Evolutionary conservation across 1,140 invertebrate genomes (phyloP), one percentile per base, ranked within the genome.

Genomic region (Psix sp.): DNA sequence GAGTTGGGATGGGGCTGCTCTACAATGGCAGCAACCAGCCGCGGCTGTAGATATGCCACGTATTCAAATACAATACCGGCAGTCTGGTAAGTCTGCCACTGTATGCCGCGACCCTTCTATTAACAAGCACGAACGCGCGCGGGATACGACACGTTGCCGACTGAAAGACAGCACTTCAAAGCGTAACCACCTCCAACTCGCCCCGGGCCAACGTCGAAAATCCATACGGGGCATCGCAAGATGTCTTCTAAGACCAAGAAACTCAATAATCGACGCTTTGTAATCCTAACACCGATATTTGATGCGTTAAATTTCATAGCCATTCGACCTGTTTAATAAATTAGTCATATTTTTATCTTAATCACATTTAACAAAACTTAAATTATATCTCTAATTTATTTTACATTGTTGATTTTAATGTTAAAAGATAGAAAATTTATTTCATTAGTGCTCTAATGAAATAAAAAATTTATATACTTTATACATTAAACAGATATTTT

Each of bases 81-180:
- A 79, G 81, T 82, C 81, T 82, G 77, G 81, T 78, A 83, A 84
- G 80, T 82, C 82, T 79, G 67, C 52, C 59, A 56, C 52, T 62
- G 52, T 57, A 36, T 35, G 48, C 73, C 68, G 71, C 80, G 81
- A 82, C 76, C 79, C 80, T 83, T 78, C 81, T 83, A 83, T 83
- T 84, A 84, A 84, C 83, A 82, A 83, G 82, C 77, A 77, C 67
- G 76, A 78, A 78, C 77, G 77, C 77, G 74, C 80, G 78, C 78
- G 71, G 82, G 81, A 84, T 85, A 84, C 80, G 78, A 84, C 82
- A 84, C 82, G 82, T 84, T 81, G 65, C 76, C 72, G 72, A 36
- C 67, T 82, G 82, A 86, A 85, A 84, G 83, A 83, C 83, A 80
- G 81, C 77, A 80, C 79, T 83, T 85, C 84, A 85, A 86, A 83